Base-by-base conservation (phyloP, 2,797 vertebrate genomes). In the Gastrophryne carolinensis region DNA sequence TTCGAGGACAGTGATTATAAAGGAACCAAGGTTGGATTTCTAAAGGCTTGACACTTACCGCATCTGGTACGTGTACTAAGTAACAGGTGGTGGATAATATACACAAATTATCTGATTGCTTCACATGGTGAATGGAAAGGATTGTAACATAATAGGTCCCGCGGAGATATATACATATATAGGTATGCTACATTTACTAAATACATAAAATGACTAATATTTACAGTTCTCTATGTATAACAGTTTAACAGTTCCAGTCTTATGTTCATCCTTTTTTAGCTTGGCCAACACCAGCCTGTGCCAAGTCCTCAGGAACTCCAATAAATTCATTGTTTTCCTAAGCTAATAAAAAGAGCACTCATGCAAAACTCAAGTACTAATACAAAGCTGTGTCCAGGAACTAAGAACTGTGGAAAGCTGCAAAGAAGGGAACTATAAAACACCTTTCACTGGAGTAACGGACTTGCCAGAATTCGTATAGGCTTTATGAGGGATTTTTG, bases 351-450 rank as follows among this genome's bases (percentile, higher is more conserved):
- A 73, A 63, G 56, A 62, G 57, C 71, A 44, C 34, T 65, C 24
- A 64, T 53, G 58, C 50, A 73, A 56, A 63, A n/a, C 26, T 64
- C 35, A 65, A 64, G 49, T 54, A 54, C 61, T 63, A 73, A 73
- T 52, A 73, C 21, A 73, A 73, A 27, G 32, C 39, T 41, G 23
- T 26, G 47, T 32, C 60, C 60, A 54, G 41, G 69, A 23, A 47
- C 17, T 3, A 21, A 49, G 26, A 49, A 34, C 27, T 32, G 32
- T 34, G 26, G 44, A 73, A 64, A 63, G 13, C 49, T 44, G 39
- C 29, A 47, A 61, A 73, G 58, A 65, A 73, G 65, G 60, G 56
- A 64, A 73, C 71, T 65, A 41, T 73, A 73, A 73, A 73, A 73
- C 71, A 73, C 71, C 71, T 73, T 65, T 54, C n/a, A 64, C 32